Percentiles rank a stretch among this genome's conserved stretches.
These are phyloP conservation scores for Brachypterus glaber DNA, from an alignment of 2,888 invertebrate genomes.

Conservation along the genomic window DNA sequence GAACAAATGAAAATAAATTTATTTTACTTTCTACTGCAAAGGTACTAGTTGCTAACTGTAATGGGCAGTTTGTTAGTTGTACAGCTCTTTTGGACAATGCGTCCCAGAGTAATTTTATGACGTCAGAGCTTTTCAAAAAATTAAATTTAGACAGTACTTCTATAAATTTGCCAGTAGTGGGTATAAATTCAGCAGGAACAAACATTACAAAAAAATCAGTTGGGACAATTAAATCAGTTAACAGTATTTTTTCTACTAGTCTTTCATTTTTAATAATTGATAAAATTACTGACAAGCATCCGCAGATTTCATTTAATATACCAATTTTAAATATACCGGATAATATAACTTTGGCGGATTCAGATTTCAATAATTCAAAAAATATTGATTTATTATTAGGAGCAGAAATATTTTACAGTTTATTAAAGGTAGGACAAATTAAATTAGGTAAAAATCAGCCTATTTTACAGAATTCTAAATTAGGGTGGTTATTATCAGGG, in stretches of 20 bases:
- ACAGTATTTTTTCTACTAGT: neutral
- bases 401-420: constrained; percentile 1
- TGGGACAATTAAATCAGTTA: neutral
- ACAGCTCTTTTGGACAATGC: neutral
- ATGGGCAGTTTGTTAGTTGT: neutral
- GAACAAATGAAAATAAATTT: neutral
- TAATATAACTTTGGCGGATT: constrained; percentile 3
- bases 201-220: too few species aligned
- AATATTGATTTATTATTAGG: neutral
- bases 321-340: neutral
- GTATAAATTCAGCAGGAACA: neutral
- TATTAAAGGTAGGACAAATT: neutral
- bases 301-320: neutral
- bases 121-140: neutral
- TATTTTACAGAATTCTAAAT: constrained; percentile 11
- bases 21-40: neutral
- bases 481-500: constrained; percentile 16
- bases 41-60: too few species aligned
- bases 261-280: neutral
- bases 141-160: too few species aligned
- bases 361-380: neutral
- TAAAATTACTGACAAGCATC: constrained; percentile 3
- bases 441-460: neutral
- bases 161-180: neutral
- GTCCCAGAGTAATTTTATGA: constrained; percentile 3